phyloP scores from a whole-genome alignment of 1,140 invertebrate species.

The Lepeophtheirus salmonis region DNA sequence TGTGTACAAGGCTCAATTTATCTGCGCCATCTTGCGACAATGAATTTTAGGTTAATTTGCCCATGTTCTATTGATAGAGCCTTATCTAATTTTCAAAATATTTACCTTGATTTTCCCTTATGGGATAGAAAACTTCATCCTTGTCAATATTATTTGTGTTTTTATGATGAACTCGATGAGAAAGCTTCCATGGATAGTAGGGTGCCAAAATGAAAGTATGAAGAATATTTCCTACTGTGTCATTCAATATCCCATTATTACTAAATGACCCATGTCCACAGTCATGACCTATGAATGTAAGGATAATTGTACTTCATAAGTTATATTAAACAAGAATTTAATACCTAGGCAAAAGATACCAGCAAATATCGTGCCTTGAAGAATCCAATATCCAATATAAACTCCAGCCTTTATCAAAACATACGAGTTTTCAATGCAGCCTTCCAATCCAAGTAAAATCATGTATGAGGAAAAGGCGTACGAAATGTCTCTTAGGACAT shows the following conservation, averaged over 20 bases:
- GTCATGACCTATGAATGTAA: not conserved
- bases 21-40: no score
- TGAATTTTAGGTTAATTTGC: no score
- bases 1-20: no score
- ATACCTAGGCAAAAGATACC: no score
- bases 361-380: not conserved
- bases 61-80: no score
- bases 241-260: not conserved
- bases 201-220: not conserved
- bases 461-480: not conserved
- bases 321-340: no score
- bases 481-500: not conserved
- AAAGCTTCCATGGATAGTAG: conserved; percentile 1
- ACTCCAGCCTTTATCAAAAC: not conserved
- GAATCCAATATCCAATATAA: not conserved
- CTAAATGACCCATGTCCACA: not conserved
- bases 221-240: not conserved
- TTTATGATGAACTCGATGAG: not conserved
- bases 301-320: no score
- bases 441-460: not conserved
- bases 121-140: not conserved
- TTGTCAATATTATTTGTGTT: conserved; percentile 1
- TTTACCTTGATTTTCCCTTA: not conserved
- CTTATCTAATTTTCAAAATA: no score
- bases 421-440: not conserved